Conservation (phyloP, 2,113 vertebrate genomes). For the Gallinago jamesoni region DNA sequence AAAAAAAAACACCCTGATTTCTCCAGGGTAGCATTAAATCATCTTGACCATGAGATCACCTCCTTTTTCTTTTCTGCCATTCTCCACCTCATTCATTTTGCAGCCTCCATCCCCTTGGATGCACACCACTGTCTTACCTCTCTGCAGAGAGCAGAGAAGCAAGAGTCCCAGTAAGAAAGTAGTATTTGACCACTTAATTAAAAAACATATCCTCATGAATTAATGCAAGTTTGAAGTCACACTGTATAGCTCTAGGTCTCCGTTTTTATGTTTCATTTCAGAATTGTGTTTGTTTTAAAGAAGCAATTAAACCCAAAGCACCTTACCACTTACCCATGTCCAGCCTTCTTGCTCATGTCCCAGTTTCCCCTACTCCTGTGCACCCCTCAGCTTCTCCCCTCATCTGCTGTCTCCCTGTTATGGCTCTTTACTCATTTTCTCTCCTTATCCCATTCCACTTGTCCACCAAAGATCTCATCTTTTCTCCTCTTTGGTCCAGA, state of each 20-base stretch:
- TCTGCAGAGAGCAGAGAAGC: neutral
- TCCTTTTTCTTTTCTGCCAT: neutral
- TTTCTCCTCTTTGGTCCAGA: neutral
- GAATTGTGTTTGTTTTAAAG: neutral
- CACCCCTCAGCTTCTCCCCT: neutral
- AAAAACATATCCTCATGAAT: neutral
- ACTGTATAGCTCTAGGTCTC: neutral
- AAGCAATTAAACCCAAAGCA: neutral
- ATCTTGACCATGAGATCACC: neutral
- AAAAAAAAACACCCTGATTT: neutral
- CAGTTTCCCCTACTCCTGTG: neutral
- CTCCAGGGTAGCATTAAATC: neutral
- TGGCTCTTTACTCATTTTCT: neutral
- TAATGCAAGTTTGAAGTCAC: neutral
- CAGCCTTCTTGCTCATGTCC: neutral
- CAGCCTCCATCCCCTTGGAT: neutral
- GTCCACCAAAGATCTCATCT: neutral
- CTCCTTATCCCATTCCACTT: neutral
- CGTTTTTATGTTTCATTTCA: neutral
- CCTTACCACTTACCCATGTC: neutral
- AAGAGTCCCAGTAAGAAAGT: neutral
- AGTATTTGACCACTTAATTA: constrained; percentile 3
- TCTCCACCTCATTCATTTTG: neutral
- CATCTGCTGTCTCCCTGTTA: neutral
- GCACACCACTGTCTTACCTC: neutral